Conservation (phyloP, 1,140 invertebrate genomes). For the Cataglyphis hispanica region DNA sequence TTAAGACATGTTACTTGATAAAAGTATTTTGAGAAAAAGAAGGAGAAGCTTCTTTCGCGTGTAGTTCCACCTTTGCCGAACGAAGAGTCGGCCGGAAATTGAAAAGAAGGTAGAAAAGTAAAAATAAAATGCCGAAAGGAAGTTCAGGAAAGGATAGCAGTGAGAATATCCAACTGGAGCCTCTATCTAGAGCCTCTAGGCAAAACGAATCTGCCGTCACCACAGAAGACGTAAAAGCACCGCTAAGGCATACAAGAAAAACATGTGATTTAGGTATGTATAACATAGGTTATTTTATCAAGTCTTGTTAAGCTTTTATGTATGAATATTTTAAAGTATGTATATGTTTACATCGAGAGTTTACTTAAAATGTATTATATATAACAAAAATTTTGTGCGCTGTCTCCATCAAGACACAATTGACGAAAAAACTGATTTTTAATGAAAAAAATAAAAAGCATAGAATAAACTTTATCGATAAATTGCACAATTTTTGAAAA, state of each 20-base stretch:
- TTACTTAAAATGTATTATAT: background rate
- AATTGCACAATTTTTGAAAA: background rate
- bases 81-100: background rate
- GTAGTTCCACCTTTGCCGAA: constrained; percentile 3
- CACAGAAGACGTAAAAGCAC: constrained; percentile 71
- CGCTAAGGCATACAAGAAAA: constrained; percentile 27
- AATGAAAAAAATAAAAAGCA: background rate
- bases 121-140: constrained; percentile 50
- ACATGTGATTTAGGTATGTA: constrained; percentile 37
- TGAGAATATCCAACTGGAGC: constrained; percentile 84
- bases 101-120: constrained; percentile 1
- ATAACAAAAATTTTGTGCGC: background rate
- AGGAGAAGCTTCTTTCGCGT: background rate
- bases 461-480: constrained; percentile 6
- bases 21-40: background rate
- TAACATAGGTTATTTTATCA: background rate
- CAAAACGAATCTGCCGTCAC: constrained; percentile 84
- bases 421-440: background rate
- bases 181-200: constrained; percentile 82
- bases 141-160: constrained; percentile 81
- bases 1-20: constrained; percentile 23
- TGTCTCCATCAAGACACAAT: background rate
- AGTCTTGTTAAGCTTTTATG: background rate
- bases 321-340: background rate
- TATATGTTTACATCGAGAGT: background rate